Evolutionary conservation across 2,888 invertebrate genomes (phyloP), one percentile per base, ranked within the genome.

Genomic region (Aelia acuminata): DNA sequence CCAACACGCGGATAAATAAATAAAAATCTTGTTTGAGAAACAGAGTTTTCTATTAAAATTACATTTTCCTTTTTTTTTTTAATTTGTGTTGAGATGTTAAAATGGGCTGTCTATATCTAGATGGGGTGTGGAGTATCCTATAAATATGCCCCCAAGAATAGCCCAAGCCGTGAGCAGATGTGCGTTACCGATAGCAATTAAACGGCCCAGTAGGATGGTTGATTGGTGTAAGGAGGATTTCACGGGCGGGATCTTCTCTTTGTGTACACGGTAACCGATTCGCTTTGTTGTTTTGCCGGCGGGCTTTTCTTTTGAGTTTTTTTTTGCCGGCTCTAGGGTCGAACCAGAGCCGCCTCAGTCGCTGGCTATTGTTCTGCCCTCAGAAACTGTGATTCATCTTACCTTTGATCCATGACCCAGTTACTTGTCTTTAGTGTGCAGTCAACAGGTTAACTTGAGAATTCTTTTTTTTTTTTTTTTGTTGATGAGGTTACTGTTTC

Each of bases 381-480:
- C 50, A 85, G 53, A 50, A 53, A 57, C 57, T 39, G 35, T 39
- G 57, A 85, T 85, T 85, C 85, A 57, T 85, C 53, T 85, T 85
- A n/a, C n/a, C 85, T 85, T 53, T 85, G 85, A 85, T 85, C 85
- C 85, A 85, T 85, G 85, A 85, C 85, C 85, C 85, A 80, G 80
- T 80, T 80, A 39, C 39, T 80, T 43, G 80, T 80, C 80, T 70
- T 70, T 70, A 35, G 63, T 70, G 63, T 70, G 63, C 63, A 70
- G 31, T 70, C 63, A 70, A 70, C 63, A 70, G 63, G 63, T 70
- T 70, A 70, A 70, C 63, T 35, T 70, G 63, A 35, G 63, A 70
- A 70, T 70, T 35, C 63, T 31, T 70, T 35, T 57, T 53, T 53
- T 31, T 70, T 35, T 57, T 53, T 53, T 70, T 70, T 70, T 70